Evolutionary conservation across 2,113 vertebrate species (phyloP).

Genomic region (Thamnaconus septentrionalis): DNA sequence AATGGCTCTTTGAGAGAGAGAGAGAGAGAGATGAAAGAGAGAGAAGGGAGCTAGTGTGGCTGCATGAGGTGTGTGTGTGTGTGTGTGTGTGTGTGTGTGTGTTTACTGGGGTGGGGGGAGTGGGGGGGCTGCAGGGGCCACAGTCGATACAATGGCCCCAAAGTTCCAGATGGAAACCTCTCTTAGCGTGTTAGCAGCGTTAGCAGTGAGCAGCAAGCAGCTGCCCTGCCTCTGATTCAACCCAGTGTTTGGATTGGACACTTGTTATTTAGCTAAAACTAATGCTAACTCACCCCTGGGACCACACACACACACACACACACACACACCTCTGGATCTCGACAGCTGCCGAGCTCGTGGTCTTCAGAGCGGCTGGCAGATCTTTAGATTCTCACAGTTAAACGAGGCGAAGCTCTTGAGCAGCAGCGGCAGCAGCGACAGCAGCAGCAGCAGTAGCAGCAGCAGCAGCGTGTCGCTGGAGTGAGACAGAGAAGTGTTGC

Average conservation of each 20-base stretch:
- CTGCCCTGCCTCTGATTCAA: conserved; percentile 12
- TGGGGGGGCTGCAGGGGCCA: background rate
- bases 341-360: conserved; percentile 30
- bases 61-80: conserved; percentile 34
- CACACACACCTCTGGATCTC: too few relatives aligned
- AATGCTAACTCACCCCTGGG: too few relatives aligned
- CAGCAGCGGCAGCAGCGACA: too few relatives aligned
- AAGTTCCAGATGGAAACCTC: conserved; percentile 26
- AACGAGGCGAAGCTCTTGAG: too few relatives aligned
- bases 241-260: too few relatives aligned
- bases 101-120: background rate
- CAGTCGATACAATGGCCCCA: background rate
- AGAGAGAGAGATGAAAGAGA: conserved; percentile 54
- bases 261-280: too few relatives aligned
- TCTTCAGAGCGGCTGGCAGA: conserved; percentile 36
- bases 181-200: conserved; percentile 45
- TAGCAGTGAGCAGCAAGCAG: conserved; percentile 39
- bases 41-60: conserved; percentile 11
- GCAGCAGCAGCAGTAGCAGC: too few relatives aligned
- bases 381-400: conserved; percentile 27
- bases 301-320: too few relatives aligned
- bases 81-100: background rate
- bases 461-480: too few relatives aligned
- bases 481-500: too few relatives aligned
- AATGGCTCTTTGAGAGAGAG: conserved; percentile 66